Base-by-base conservation (phyloP, 2,113 vertebrate species). In the Rhea pennata region DNA sequence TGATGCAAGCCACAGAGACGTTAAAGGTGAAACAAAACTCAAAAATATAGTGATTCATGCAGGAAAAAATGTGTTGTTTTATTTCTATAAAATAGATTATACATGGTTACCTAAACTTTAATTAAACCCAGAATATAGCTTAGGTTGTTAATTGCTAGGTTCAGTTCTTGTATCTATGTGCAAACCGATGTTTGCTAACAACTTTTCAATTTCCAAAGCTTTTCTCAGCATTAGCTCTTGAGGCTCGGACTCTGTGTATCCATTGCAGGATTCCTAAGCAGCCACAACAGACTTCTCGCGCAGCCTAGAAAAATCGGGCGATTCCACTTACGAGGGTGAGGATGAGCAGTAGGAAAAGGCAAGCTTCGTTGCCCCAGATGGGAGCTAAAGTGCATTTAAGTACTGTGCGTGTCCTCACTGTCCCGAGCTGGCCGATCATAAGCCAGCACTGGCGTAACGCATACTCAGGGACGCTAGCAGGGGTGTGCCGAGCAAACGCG, bases 21-120 rank as follows among this genome's bases (percentile, higher is more conserved):
- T 33, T 66, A 59, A 92, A 84, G 77, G 78, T 90, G 87, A 84
- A 62, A 71, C 36, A 77, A 56, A 93, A 93, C 50, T 70, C 62
- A 73, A 94, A 84, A 80, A 83, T 8, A 15, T 12, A 79, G 31
- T 67, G 21, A 73, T 74, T 89, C 61, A 59, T 54, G 46, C 15
- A 40, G 58, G 58, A 22, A 36, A 88, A 72, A 44, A 4, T 3
- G 11, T 6, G 5, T 16, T 0, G 33, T 69, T 88, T 78, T 64
- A 40, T 27, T 73, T 14, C 5, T 10, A 31, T 65, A 46, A 87
- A 76, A 81, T 24, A 51, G 40, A 5, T 74, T 59, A 3, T 39
- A 16, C 56, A 90, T 87, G 8, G 7, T 90, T 94, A 40, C 10
- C 72, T 76, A 65, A 71, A 51, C 24, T 71, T 14, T 78, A 59